Conservation (phyloP, 2,888 invertebrate genomes). For the Nebria brevicollis region DNA sequence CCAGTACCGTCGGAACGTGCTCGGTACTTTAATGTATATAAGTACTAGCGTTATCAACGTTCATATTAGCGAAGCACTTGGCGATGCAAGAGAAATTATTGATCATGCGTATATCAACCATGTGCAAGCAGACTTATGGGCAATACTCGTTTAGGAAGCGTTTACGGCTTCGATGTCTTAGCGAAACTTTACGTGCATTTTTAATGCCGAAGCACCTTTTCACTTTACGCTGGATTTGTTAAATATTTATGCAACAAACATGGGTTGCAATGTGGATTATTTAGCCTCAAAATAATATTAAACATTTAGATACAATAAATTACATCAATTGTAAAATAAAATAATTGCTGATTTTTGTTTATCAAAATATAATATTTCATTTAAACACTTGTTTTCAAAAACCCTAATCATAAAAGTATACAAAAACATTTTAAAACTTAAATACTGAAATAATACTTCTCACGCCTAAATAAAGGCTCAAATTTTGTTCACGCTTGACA, state of each 20-base stretch:
- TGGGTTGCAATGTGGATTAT: not conserved
- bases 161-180: constrained; percentile 1
- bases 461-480: not conserved
- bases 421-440: not conserved
- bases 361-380: too few species aligned
- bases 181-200: not conserved
- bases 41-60: constrained; percentile 5
- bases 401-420: too few species aligned
- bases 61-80: constrained; percentile 12
- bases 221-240: not conserved
- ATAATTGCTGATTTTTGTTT: too few species aligned
- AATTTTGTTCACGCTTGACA: not conserved
- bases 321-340: too few species aligned
- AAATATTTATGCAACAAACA: not conserved
- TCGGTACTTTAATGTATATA: not conserved
- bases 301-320: too few species aligned
- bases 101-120: constrained; percentile 4
- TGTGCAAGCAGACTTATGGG: not conserved
- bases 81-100: constrained; percentile 11
- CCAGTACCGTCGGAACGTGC: not conserved
- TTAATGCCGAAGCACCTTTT: not conserved
- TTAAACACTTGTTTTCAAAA: too few species aligned
- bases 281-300: not conserved
- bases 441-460: not conserved
- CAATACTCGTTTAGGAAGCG: not conserved